phyloP scores from a whole-genome alignment of 2,888 invertebrate genomes.

The Mechanitis mazaeus region DNA sequence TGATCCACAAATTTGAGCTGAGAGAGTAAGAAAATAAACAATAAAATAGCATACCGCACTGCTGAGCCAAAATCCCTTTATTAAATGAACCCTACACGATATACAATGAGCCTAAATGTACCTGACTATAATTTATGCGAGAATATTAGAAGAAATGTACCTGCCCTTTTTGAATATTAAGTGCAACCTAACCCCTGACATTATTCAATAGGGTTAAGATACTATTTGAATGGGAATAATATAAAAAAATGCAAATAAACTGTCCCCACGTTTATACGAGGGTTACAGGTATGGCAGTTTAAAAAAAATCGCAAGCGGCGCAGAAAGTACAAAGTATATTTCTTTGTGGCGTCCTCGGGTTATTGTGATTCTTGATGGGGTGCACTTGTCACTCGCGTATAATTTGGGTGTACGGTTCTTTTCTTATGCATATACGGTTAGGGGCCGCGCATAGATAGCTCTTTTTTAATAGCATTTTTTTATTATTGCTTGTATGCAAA shows the following conservation, averaged over 20 bases:
- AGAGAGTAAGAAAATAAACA: constrained; percentile 37
- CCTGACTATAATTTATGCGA: constrained; percentile 78
- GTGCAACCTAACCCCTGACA: constrained; percentile 78
- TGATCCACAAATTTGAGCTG: constrained; percentile 35
- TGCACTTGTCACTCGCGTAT: constrained; percentile 72
- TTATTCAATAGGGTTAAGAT: constrained; percentile 76
- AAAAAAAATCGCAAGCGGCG: constrained; percentile 63
- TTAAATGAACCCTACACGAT: constrained; percentile 46
- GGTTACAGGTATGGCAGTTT: constrained; percentile 61
- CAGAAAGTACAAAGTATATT: constrained; percentile 54
- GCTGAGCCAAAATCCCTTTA: constrained; percentile 44
- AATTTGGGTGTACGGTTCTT: constrained; percentile 68
- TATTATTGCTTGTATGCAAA: constrained; percentile 69
- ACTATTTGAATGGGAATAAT: constrained; percentile 73
- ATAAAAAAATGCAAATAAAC: constrained; percentile 75
- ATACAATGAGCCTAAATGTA: constrained; percentile 74
- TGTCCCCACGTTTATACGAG: constrained; percentile 65
- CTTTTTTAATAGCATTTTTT: constrained; percentile 73
- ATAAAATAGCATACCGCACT: constrained; percentile 37
- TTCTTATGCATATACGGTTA: constrained; percentile 70
- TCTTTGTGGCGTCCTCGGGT: constrained; percentile 30
- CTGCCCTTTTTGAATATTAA: constrained; percentile 78
- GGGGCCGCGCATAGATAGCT: constrained; percentile 70
- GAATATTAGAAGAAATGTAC: constrained; percentile 77
- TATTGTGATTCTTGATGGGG: constrained; percentile 48